A percentile compares a stretch with the other conserved stretches of the same genome.
phyloP scores from a whole-genome alignment of 2,888 invertebrate species.

The Incurvaria masculella region DNA sequence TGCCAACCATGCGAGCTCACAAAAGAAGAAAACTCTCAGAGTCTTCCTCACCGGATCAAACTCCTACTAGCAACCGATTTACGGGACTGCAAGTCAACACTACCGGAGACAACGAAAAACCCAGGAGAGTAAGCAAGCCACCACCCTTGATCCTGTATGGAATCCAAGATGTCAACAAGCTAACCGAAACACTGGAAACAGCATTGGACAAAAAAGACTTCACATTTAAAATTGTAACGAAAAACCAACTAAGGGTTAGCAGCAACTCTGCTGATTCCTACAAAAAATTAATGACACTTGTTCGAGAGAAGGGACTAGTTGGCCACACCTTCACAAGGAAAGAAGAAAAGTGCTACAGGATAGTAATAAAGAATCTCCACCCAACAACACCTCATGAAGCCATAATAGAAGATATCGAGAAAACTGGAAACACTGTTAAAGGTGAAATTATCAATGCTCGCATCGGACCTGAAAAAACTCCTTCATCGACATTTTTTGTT shows the following conservation, averaged over 20 bases:
- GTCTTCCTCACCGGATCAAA: not conserved
- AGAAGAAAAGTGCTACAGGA: constrained; percentile 5
- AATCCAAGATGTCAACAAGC: constrained; percentile 3
- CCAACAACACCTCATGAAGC: constrained; percentile 4
- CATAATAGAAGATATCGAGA: constrained; percentile 12
- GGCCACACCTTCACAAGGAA: constrained; percentile 11
- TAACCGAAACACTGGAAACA: not conserved
- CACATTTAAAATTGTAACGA: not conserved
- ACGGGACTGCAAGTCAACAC: not conserved
- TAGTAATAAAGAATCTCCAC: constrained; percentile 11
- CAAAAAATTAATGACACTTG: constrained; percentile 5
- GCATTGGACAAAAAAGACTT: not conserved
- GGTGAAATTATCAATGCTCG: constrained; percentile 16
- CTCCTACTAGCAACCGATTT: not conserved
- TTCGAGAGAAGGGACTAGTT: constrained; percentile 4
- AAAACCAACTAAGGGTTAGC: not conserved
- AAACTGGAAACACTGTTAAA: constrained; percentile 15
- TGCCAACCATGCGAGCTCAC: too few species aligned
- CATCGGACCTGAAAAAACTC: constrained; percentile 10
- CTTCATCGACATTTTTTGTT: constrained; percentile 7
- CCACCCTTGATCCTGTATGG: constrained; percentile 26
- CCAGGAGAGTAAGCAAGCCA: constrained; percentile 3
- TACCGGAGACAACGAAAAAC: not conserved
- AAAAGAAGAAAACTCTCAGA: not conserved
- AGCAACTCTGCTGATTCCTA: constrained; percentile 2